phyloP scores from a whole-genome alignment of 2,113 vertebrate genomes.

The Sinosuthora webbiana region DNA sequence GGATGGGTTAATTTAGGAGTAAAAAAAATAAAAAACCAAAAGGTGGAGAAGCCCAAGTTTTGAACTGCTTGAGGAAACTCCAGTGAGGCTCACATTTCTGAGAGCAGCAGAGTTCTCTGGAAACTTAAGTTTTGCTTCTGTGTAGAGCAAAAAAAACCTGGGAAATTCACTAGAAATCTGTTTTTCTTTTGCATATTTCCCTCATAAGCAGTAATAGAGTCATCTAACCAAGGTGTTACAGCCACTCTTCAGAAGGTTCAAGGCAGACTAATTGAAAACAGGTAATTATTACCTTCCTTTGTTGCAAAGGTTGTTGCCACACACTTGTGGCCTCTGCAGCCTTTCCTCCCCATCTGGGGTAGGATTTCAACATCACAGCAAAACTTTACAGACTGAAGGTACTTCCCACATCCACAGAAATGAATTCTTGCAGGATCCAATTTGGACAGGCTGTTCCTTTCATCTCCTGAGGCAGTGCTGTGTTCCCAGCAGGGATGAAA shows the following conservation, averaged over 20 bases:
- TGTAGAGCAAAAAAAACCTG: accelerated
- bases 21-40: accelerated
- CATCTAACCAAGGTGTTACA: accelerated
- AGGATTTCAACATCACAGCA: neutral
- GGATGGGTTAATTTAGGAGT: neutral
- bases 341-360: neutral
- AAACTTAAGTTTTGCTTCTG: neutral
- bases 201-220: accelerated
- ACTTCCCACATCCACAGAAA: neutral
- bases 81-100: accelerated
- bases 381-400: neutral
- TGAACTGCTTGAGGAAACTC: accelerated
- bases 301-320: neutral
- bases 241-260: neutral
- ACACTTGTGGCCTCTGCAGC: accelerated
- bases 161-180: too few relatives aligned
- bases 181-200: neutral
- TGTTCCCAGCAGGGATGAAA: neutral
- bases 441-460: neutral
- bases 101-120: neutral
- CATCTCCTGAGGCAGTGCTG: neutral
- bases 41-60: neutral
- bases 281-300: accelerated
- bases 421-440: neutral
- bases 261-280: neutral